These are phyloP conservation scores for Ectobius pallidus DNA, from an alignment of 2,888 invertebrate genomes.

Conservation along the genomic window DNA sequence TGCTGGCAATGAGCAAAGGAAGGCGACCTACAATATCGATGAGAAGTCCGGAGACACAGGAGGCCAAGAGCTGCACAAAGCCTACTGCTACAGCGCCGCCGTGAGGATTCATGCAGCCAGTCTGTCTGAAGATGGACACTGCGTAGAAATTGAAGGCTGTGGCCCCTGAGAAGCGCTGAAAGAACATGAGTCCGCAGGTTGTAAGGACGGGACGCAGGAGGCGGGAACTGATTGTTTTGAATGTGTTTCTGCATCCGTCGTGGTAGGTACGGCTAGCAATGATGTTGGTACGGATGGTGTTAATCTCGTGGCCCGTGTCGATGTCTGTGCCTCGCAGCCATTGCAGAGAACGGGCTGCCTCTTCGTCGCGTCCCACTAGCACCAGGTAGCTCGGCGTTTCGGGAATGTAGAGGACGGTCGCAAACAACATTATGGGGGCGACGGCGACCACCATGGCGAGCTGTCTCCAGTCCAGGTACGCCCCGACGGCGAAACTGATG, in stretches of 20 bases:
- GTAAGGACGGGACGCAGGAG: constrained; percentile 77
- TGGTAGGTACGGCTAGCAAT: constrained; percentile 51
- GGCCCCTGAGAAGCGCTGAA: constrained; percentile 80
- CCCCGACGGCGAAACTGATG: constrained; percentile 81
- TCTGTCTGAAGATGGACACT: constrained; percentile 84
- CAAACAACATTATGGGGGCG: constrained; percentile 76
- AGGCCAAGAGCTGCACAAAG: constrained; percentile 83
- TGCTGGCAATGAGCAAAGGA: constrained; percentile 82
- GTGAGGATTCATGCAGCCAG: constrained; percentile 82
- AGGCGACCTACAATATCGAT: constrained; percentile 87
- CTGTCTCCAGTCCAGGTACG: constrained; percentile 83
- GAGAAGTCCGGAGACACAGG: constrained; percentile 77
- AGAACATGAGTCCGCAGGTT: constrained; percentile 87
- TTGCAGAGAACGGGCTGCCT: constrained; percentile 71
- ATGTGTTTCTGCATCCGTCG: constrained; percentile 51
- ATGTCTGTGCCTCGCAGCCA: constrained; percentile 84
- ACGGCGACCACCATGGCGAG: constrained; percentile 81
- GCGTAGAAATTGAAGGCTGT: constrained; percentile 87
- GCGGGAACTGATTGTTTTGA: constrained; percentile 53
- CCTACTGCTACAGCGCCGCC: constrained; percentile 86
- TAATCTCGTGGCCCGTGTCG: constrained; percentile 76
- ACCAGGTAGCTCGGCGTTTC: constrained; percentile 89
- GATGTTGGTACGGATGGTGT: constrained; percentile 72
- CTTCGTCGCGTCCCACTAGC: constrained; percentile 74
- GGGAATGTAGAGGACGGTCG: constrained; percentile 73